Conservation (phyloP, 2,113 vertebrate species). For the Xiphophorus hellerii region DNA sequence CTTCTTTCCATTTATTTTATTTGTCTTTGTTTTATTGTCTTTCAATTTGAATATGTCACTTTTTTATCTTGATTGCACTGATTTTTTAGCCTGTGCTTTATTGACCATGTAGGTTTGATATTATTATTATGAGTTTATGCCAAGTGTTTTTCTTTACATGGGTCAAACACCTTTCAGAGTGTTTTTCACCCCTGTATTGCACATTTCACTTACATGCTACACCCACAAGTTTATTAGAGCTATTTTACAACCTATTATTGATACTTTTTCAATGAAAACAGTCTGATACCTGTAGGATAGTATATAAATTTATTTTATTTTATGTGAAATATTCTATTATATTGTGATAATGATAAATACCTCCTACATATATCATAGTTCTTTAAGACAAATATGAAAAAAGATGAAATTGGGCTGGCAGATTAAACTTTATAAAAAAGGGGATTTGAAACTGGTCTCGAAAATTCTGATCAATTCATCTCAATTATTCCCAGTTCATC, state of each 20-base stretch:
- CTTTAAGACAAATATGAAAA: too few relatives aligned
- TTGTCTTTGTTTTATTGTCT: slow-evolving; percentile 9
- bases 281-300: slow-evolving; percentile 16
- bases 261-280: slow-evolving; percentile 22
- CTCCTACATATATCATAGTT: too few relatives aligned
- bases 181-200: neutral
- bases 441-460: too few relatives aligned
- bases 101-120: neutral
- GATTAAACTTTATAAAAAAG: too few relatives aligned
- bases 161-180: slow-evolving; percentile 8
- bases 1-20: slow-evolving; percentile 9
- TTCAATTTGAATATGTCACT: slow-evolving; percentile 27
- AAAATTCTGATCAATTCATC: too few relatives aligned
- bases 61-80: slow-evolving; percentile 14
- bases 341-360: too few relatives aligned
- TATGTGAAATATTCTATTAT: too few relatives aligned
- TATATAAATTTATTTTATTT: too few relatives aligned
- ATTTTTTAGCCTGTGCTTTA: neutral
- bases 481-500: slow-evolving; percentile 2
- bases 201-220: slow-evolving; percentile 12
- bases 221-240: slow-evolving; percentile 16
- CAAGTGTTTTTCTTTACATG: neutral
- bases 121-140: neutral
- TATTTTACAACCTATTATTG: slow-evolving; percentile 18
- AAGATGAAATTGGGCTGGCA: too few relatives aligned